phyloP scores from a whole-genome alignment of 2,113 vertebrate species.

The Lepus americanus region DNA sequence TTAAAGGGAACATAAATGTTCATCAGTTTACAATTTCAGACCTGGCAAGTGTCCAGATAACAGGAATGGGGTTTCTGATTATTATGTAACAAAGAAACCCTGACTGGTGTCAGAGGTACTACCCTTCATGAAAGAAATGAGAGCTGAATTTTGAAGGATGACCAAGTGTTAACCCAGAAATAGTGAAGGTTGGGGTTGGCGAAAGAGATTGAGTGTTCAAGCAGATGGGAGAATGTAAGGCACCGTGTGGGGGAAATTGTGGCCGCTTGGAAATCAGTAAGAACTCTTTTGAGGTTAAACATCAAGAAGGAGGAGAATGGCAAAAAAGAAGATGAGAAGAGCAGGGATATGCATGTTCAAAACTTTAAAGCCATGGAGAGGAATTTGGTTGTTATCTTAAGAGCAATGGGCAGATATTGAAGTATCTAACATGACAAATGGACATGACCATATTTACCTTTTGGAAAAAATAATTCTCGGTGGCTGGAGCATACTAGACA shows the following conservation, averaged over 20 bases:
- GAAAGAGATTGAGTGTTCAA: background rate
- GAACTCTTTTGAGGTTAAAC: background rate
- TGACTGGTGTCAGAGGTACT: background rate
- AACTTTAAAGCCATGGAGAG: background rate
- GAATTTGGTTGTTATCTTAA: background rate
- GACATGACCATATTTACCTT: background rate
- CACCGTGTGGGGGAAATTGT: background rate
- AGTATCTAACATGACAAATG: background rate
- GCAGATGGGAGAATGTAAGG: background rate
- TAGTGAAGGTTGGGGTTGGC: background rate
- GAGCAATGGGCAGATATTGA: background rate
- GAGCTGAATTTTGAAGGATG: background rate
- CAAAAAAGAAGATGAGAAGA: background rate
- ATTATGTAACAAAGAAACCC: background rate
- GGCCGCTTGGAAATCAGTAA: background rate
- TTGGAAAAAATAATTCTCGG: background rate
- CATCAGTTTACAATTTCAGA: conserved; percentile 4
- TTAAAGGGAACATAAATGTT: background rate
- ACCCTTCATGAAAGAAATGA: background rate
- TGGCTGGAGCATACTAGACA: background rate
- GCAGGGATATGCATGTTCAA: too few species aligned
- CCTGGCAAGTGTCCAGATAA: background rate
- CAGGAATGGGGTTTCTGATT: background rate
- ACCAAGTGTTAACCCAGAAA: background rate
- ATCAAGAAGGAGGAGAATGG: background rate